Percentiles rank a stretch among this genome's conserved stretches.
Evolutionary conservation across 2,888 invertebrate species (phyloP).

Genomic region (Cheilosia urbana): DNA sequence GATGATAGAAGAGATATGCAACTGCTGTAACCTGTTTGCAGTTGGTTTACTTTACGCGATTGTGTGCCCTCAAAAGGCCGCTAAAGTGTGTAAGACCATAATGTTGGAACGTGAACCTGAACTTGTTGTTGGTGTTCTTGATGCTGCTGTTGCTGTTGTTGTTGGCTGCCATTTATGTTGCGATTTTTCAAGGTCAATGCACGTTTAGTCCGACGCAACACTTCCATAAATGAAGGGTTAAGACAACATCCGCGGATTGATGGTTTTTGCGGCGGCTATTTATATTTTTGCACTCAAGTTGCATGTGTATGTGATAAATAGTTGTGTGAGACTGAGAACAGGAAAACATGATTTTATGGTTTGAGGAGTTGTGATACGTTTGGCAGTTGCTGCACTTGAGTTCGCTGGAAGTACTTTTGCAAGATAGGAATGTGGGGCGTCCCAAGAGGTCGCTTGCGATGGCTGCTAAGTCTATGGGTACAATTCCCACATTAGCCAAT

Average conservation of each 20-base stretch:
- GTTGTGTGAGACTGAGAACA: neutral
- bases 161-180: conserved; percentile 30
- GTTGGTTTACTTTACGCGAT: conserved; percentile 63
- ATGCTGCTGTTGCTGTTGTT: neutral
- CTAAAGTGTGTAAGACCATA: conserved; percentile 39
- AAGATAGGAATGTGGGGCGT: no score
- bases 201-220: conserved; percentile 44
- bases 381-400: no score
- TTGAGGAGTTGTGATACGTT: no score
- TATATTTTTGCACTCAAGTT: neutral
- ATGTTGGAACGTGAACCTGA: conserved; percentile 47
- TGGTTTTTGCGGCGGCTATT: neutral
- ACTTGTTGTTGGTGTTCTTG: conserved; percentile 20
- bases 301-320: neutral
- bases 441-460: no score
- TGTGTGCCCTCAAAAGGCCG: conserved; percentile 67
- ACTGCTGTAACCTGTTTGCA: conserved; percentile 55
- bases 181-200: conserved; percentile 72
- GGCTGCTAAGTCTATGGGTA: no score
- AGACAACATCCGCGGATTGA: conserved; percentile 28
- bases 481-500: no score
- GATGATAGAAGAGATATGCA: conserved; percentile 26
- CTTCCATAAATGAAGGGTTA: conserved; percentile 64
- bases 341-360: conserved; percentile 12
- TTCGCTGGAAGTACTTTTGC: no score